Percentiles rank a stretch among this genome's conserved stretches.
Conservation (phyloP, 2,797 vertebrate genomes). For the Craterocephalus amniculus region DNA sequence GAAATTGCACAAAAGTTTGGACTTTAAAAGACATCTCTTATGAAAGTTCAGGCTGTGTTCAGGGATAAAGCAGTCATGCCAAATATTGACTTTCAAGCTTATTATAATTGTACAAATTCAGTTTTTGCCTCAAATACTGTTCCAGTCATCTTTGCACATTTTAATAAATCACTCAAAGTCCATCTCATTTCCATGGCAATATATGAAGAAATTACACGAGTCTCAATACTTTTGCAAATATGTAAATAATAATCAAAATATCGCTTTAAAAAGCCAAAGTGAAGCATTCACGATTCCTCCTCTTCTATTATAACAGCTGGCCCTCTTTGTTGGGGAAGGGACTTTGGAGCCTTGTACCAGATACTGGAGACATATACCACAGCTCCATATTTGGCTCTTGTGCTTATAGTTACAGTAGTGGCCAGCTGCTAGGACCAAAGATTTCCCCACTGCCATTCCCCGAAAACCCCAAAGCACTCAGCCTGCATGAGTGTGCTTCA, state of each 20-base stretch:
- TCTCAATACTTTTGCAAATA: not conserved
- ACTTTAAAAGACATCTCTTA: not conserved
- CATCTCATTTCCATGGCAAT: not conserved
- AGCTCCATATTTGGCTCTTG: conserved; percentile 76
- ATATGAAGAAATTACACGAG: too few species aligned
- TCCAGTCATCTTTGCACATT: not conserved
- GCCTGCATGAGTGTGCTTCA: conserved; percentile 39
- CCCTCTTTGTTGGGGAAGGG: conserved; percentile 54
- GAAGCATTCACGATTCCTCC: conserved; percentile 53
- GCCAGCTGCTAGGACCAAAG: conserved; percentile 72
- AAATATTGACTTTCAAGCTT: not conserved
- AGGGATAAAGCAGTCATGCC: not conserved
- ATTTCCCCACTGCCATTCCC: conserved; percentile 56
- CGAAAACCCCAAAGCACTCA: conserved; percentile 59
- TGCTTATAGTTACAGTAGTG: conserved; percentile 63
- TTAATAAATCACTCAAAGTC: not conserved
- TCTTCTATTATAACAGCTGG: conserved; percentile 61
- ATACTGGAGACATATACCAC: conserved; percentile 67
- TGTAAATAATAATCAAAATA: not conserved
- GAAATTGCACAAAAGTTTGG: not conserved
- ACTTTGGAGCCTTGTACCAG: conserved; percentile 63
- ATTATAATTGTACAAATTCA: not conserved
- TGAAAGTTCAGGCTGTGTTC: not conserved
- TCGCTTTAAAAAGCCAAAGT: conserved; percentile 46
- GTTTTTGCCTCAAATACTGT: not conserved